Conservation (phyloP, 2,113 vertebrate genomes). For the Gopherus flavomarginatus region DNA sequence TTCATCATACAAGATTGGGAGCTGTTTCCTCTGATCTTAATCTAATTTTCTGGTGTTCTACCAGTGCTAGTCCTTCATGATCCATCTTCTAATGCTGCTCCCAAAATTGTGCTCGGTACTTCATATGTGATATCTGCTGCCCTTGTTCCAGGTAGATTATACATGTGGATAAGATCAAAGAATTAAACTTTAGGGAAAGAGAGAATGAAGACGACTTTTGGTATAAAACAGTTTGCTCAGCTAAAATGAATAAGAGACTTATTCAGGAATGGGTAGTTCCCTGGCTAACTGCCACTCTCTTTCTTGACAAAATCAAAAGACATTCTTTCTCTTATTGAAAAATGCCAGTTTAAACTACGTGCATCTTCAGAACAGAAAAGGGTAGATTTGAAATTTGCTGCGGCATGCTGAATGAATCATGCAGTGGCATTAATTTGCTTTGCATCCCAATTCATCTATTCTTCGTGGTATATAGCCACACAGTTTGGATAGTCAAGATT, state of each 20-base stretch:
- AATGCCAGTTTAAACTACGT: not conserved
- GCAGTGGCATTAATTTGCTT: not conserved
- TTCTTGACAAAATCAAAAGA: not conserved
- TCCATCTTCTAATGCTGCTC: not conserved
- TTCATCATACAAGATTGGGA: not conserved
- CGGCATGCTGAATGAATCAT: not conserved
- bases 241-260: not conserved
- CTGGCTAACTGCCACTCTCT: not conserved
- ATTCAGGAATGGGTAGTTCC: not conserved
- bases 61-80: not conserved
- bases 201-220: not conserved
- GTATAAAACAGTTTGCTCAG: not conserved
- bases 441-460: not conserved
- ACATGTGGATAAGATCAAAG: not conserved
- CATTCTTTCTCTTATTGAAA: constrained; percentile 4
- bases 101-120: not conserved
- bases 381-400: not conserved
- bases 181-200: not conserved
- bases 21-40: not conserved
- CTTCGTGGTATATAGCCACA: not conserved
- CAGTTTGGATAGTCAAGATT: not conserved
- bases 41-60: not conserved
- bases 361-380: not conserved
- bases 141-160: not conserved
- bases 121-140: not conserved